phyloP scores from a whole-genome alignment of 2,113 vertebrate species.

The Gopherus evgoodei region DNA sequence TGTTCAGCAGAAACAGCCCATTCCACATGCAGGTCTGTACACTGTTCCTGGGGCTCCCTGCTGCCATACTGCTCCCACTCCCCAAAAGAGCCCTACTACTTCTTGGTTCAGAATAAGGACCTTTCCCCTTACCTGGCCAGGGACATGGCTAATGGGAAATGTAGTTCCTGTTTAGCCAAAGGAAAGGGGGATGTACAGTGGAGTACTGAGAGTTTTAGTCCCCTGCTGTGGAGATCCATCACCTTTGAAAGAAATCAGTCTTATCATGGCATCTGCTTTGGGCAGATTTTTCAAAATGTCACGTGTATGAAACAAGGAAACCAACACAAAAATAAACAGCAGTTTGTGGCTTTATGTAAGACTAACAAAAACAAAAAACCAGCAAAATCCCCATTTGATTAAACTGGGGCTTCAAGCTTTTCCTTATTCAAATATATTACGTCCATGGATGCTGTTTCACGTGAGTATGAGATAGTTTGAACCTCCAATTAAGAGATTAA shows the following conservation, averaged over 20 bases:
- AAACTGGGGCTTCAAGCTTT: slow-evolving; percentile 15
- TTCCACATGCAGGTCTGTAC: neutral
- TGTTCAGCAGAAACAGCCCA: neutral
- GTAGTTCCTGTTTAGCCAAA: neutral
- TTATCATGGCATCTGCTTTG: neutral
- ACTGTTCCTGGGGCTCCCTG: neutral
- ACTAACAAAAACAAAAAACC: neutral
- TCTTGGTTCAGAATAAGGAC: neutral
- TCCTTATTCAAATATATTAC: slow-evolving; percentile 10
- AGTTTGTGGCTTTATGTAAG: neutral
- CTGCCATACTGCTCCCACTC: neutral
- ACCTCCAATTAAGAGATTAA: slow-evolving; percentile 11
- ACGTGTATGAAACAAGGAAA: neutral
- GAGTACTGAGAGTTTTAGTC: neutral
- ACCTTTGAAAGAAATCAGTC: neutral
- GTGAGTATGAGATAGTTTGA: slow-evolving; percentile 6
- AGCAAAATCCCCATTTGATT: neutral
- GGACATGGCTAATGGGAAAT: neutral
- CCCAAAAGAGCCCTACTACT: neutral
- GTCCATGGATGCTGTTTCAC: neutral
- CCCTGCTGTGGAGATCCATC: neutral
- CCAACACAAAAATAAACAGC: neutral
- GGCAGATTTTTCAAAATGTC: neutral
- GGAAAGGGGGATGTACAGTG: neutral
- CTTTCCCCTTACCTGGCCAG: neutral